Conservation (phyloP, 2,888 invertebrate species). For the Lydus trimaculatus region DNA sequence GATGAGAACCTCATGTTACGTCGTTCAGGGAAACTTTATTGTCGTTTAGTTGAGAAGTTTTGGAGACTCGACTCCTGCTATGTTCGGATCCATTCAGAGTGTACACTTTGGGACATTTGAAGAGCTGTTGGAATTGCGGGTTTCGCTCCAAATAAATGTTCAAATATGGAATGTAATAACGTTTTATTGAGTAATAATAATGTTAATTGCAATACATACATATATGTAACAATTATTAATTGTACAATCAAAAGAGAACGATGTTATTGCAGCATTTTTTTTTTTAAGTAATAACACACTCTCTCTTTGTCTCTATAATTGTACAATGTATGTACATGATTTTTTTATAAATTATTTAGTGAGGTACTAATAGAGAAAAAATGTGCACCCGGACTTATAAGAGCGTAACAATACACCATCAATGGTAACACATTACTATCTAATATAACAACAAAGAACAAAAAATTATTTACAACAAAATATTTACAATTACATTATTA, state of each 20-base stretch:
- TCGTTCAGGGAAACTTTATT: too few species aligned
- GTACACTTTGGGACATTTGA: too few species aligned
- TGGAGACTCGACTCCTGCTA: too few species aligned
- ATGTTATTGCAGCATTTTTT: background rate
- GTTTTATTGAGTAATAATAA: background rate
- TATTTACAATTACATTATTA: slow-evolving; percentile 28
- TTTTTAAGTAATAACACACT: background rate
- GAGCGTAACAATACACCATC: slow-evolving; percentile 33
- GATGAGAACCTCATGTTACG: too few species aligned
- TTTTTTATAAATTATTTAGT: slow-evolving; percentile 24
- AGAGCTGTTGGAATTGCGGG: too few species aligned
- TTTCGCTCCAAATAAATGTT: too few species aligned
- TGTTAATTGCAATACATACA: background rate
- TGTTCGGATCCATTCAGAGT: too few species aligned
- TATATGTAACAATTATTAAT: background rate
- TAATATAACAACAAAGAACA: slow-evolving; percentile 17
- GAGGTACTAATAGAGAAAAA: slow-evolving; percentile 29
- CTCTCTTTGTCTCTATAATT: background rate
- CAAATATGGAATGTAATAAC: background rate
- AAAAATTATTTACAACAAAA: slow-evolving; percentile 28
- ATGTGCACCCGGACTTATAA: slow-evolving; percentile 27
- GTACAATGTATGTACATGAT: background rate
- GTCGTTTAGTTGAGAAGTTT: too few species aligned
- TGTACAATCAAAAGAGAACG: background rate
- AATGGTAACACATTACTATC: slow-evolving; percentile 33